These are phyloP conservation scores for Theocolax elegans DNA, from an alignment of 1,140 invertebrate genomes.

Conservation along the genomic window DNA sequence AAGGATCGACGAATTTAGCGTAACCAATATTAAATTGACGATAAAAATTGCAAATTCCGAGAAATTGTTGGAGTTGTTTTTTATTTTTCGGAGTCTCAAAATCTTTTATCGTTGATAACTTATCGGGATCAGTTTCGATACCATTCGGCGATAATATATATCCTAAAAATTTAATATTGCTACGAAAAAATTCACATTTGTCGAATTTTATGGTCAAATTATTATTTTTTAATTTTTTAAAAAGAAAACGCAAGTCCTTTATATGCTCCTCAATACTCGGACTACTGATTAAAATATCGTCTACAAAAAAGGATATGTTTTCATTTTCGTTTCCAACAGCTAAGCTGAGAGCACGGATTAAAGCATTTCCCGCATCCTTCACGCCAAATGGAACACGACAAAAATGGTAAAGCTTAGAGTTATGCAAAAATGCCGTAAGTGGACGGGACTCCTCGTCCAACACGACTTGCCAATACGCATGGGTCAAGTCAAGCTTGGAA, in stretches of 20 bases:
- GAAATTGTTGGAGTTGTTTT: slow-evolving; percentile 41
- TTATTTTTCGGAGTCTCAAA: slow-evolving; percentile 38
- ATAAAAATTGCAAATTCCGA: slow-evolving; percentile 41
- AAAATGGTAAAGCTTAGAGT: slow-evolving; percentile 35
- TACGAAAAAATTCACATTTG: slow-evolving; percentile 41
- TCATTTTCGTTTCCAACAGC: neutral
- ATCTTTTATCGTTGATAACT: slow-evolving; percentile 22
- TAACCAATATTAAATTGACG: slow-evolving; percentile 39
- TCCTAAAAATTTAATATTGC: slow-evolving; percentile 47
- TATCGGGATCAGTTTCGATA: slow-evolving; percentile 26
- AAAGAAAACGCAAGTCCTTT: slow-evolving; percentile 14
- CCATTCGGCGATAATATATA: slow-evolving; percentile 29
- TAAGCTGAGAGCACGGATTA: slow-evolving; percentile 43
- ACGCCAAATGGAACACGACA: slow-evolving; percentile 51
- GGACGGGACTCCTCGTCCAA: neutral
- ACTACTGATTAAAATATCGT: slow-evolving; percentile 39
- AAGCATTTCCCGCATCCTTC: slow-evolving; percentile 52
- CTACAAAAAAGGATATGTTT: slow-evolving; percentile 22
- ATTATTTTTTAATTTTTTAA: slow-evolving; percentile 32
- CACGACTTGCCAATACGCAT: neutral
- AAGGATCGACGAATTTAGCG: slow-evolving; percentile 29
- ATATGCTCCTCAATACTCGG: slow-evolving; percentile 33
- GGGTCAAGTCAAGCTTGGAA: neutral
- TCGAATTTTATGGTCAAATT: slow-evolving; percentile 42
- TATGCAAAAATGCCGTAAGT: neutral